Base-by-base conservation (phyloP, 2,797 vertebrate species). In the Sebastes itinus region DNA sequence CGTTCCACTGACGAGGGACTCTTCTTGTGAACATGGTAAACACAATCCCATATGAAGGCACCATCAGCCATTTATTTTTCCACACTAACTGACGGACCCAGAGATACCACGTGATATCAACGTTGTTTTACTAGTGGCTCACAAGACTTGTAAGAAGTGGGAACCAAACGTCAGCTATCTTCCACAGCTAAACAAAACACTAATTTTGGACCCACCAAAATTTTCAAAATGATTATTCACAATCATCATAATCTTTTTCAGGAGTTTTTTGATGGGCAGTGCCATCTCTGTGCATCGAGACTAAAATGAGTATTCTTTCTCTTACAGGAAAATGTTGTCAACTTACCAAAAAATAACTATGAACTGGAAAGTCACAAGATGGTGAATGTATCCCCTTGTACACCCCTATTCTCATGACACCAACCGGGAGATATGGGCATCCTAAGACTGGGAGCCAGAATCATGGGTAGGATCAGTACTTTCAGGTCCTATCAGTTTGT, bases 401-500 rank as follows among this genome's bases (percentile, higher is more conserved):
- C 49, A 2, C 20, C 72, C 20, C 52, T 52, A 2, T 69, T 84
- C 59, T 83, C 74, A 82, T 94, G 92, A 92, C 86, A 75, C 52
- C 74, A 78, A 5, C 42, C 49, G 56, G 59, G 58, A 84, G 89
- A 79, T 79, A 97, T 96, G 96, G 95, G 93, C 84, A 52, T 95
- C 67, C 72, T 94, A 38, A 92, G 92, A 82, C 64, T 92, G 32
- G 72, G 94, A 25, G 88, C 78, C 59, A 90, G 90, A 90, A 87
- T 92, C 87, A 95, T 97, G 96, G 96, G 93, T 63, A 95, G 96
- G 92, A 91, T 97, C 90, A 92, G 95, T n/a, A 95, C 95, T 0
- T 93, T 96, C 81, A 96, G 97, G 73, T 97, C 96, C 56, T 97
- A 97, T 90, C 97, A 97, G 86, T 95, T 97, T 23, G 88, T 95